Evolutionary conservation across 2,797 vertebrate genomes (phyloP).

Genomic region (Acipenser transmontanus): DNA sequence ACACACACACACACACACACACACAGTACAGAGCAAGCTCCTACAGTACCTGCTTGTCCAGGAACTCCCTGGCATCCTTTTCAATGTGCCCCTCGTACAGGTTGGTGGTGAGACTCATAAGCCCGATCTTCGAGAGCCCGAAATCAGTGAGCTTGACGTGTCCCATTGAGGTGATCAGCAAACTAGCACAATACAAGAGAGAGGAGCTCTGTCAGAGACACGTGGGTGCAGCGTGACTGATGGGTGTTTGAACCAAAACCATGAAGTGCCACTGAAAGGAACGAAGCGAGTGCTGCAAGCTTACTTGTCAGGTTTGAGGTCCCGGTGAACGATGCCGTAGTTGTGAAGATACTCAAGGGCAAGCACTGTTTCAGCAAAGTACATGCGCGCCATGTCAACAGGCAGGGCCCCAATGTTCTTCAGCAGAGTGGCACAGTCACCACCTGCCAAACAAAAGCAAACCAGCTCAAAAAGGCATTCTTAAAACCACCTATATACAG

Average conservation of each 20-base stretch:
- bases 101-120: conserved; percentile 95
- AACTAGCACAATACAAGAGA: conserved; percentile 49
- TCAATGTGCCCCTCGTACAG: conserved; percentile 95
- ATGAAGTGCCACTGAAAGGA: background rate
- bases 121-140: conserved; percentile 90
- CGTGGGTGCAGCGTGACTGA: no score
- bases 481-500: no score
- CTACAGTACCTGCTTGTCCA: conserved; percentile 82
- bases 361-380: conserved; percentile 92
- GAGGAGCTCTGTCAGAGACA: background rate
- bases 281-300: conserved; percentile 12
- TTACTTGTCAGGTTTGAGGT: conserved; percentile 96
- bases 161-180: conserved; percentile 93
- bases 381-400: conserved; percentile 90
- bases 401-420: conserved; percentile 91
- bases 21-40: no score
- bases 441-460: conserved; percentile 57
- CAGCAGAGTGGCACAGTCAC: conserved; percentile 89
- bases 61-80: conserved; percentile 89
- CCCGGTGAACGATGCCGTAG: conserved; percentile 92
- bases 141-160: conserved; percentile 96
- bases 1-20: no score
- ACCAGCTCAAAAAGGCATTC: no score
- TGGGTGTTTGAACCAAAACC: no score
- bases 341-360: conserved; percentile 92